Percentiles rank a stretch among this genome's conserved stretches.
phyloP scores from a whole-genome alignment of 2,888 invertebrate species.

The Polyommatus iphigenia region DNA sequence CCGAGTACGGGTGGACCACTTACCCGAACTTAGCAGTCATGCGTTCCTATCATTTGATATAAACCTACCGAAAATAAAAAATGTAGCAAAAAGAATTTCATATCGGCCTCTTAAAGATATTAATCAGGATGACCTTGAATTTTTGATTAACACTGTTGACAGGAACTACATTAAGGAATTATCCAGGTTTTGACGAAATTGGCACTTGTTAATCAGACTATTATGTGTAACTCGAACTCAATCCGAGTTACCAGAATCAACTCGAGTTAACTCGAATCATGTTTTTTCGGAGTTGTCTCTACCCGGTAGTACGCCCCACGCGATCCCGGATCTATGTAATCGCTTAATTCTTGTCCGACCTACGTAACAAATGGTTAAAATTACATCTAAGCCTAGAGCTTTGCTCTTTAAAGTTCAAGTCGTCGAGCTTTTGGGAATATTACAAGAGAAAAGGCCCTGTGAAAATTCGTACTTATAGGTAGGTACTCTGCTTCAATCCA shows the following conservation, averaged over 20 bases:
- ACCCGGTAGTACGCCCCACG: background rate
- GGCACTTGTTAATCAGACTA: too few relatives aligned
- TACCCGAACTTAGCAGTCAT: too few relatives aligned
- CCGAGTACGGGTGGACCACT: too few relatives aligned
- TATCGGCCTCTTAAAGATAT: too few relatives aligned
- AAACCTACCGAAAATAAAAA: too few relatives aligned
- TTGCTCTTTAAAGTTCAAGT: background rate
- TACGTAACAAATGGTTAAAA: background rate
- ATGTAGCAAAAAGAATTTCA: too few relatives aligned
- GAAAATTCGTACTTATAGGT: background rate
- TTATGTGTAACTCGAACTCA: background rate
- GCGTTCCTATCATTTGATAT: too few relatives aligned
- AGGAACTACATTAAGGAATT: too few relatives aligned
- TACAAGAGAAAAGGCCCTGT: background rate
- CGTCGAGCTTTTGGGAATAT: background rate
- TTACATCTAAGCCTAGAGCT: conserved; percentile 3
- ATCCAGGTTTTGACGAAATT: too few relatives aligned
- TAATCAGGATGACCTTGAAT: too few relatives aligned
- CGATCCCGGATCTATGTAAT: background rate
- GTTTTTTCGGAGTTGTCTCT: background rate
- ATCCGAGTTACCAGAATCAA: background rate
- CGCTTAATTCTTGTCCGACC: conserved; percentile 6
- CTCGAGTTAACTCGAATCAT: background rate
- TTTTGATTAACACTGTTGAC: too few relatives aligned
- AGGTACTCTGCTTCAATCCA: too few relatives aligned